These are phyloP conservation scores for Drosophila antonietae DNA, from an alignment of 2,888 invertebrate genomes.

Conservation along the genomic window DNA sequence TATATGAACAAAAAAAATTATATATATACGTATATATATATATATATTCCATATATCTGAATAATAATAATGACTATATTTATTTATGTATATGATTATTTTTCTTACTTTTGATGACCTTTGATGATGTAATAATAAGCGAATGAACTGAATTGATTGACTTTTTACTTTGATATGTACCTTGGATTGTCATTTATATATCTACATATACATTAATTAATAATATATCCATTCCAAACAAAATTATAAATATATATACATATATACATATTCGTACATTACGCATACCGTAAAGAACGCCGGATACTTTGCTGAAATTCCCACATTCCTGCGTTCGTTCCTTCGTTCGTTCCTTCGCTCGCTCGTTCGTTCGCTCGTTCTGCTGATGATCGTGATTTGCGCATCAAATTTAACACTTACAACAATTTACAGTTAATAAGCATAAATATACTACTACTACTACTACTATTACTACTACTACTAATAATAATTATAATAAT, in stretches of 20 bases:
- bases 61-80: conserved; percentile 57
- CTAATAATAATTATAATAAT: conserved; percentile 44
- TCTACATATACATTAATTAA: conserved; percentile 43
- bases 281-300: conserved; percentile 43
- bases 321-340: conserved; percentile 62
- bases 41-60: conserved; percentile 42
- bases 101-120: conserved; percentile 73
- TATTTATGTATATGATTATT: conserved; percentile 70
- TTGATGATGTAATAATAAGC: conserved; percentile 75
- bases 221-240: conserved; percentile 28
- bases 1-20: neutral
- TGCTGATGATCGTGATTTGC: conserved; percentile 81
- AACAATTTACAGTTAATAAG: conserved; percentile 45
- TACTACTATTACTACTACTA: conserved; percentile 38
- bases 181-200: conserved; percentile 61
- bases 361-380: conserved; percentile 74
- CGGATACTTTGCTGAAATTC: conserved; percentile 65
- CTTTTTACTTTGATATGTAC: conserved; percentile 74
- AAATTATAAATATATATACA: conserved; percentile 20
- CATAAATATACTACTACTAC: conserved; percentile 43
- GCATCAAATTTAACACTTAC: conserved; percentile 59
- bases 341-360: conserved; percentile 64
- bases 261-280: conserved; percentile 29
- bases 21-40: conserved; percentile 25
- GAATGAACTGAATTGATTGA: conserved; percentile 75